Evolutionary conservation across 1,140 invertebrate genomes (phyloP), one percentile per base, ranked within the genome.

Genomic region (Drosophila insularis): DNA sequence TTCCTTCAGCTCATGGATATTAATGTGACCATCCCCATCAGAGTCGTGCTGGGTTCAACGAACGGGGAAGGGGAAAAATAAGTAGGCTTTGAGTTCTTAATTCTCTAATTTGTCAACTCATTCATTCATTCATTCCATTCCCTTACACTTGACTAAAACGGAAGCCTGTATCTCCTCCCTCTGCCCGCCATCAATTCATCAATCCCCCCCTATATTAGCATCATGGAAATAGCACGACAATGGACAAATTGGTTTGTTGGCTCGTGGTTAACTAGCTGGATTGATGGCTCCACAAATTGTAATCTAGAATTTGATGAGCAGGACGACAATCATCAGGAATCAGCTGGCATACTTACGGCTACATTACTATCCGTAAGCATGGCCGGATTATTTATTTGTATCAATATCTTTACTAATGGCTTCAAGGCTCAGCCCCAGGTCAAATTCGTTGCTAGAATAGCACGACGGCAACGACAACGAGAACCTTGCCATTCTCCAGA

Each of bases 31-130:
- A 92, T 97, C 96, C 35, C 94, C 92, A 89, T 97, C 95, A 35
- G 92, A 92, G 81, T 97, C 96, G 89, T 96, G 96, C 94, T 97
- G 94, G 40, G 94, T n/a, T n/a, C n/a, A n/a, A n/a, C n/a, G n/a
- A 94, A 81, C 13, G 60, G 40, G 91, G 92, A 92, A 92, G 11
- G 0, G n/a, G 2, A 17, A 35, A 10, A 32, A 37, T 8, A 39
- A 32, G 56, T 21, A 23, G 14, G 50, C 39, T 19, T 10, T 63
- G 31, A 56, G 2, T 11, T 58, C 0, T 58, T n/a, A 69, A 27
- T 69, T 58, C 1, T 6, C 4, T 14, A 27, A 21, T 27, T 27
- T 1, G 10, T 3, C 8, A 46, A 46, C 14, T 46, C n/a, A 46
- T 19, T 46, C 43, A 14, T 46, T 46, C n/a, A 46, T 46, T 17